These are phyloP conservation scores for Anthopleura sola DNA, from an alignment of 64 coral and sea anemone genomes.

Conservation along the genomic window DNA sequence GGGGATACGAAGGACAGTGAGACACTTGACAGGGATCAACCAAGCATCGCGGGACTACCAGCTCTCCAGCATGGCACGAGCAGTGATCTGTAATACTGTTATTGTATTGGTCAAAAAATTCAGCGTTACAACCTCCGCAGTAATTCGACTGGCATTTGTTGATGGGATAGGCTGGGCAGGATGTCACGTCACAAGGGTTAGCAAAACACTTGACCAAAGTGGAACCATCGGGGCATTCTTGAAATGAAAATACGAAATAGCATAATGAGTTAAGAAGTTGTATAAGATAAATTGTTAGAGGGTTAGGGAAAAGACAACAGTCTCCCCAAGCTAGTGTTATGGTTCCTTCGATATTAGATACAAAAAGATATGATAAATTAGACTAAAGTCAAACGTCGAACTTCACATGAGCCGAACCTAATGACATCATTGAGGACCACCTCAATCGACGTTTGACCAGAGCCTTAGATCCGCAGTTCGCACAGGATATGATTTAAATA, in stretches of 20 bases:
- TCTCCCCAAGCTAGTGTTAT: no score
- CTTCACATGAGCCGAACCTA: no score
- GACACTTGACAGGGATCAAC: not conserved
- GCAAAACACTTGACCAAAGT: not conserved
- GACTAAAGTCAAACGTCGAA: no score
- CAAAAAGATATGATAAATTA: no score
- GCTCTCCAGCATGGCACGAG: not conserved
- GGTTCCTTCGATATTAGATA: no score
- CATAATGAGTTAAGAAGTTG: not conserved
- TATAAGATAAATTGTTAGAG: no score
- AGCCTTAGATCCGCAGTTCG: no score
- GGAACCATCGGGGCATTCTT: not conserved
- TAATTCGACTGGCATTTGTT: not conserved
- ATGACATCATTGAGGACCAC: no score
- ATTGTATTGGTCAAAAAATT: not conserved
- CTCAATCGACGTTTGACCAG: no score
- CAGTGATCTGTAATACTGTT: not conserved
- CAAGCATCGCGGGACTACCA: not conserved
- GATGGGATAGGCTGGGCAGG: not conserved
- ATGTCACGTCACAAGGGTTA: not conserved
- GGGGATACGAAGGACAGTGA: not conserved
- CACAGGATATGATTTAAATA: no score
- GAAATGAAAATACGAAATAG: not conserved
- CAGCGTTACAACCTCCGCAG: slow-evolving; percentile 4
- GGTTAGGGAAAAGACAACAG: no score